These are phyloP conservation scores for Ectemnius lituratus DNA, from an alignment of 2,888 invertebrate genomes.

Conservation along the genomic window DNA sequence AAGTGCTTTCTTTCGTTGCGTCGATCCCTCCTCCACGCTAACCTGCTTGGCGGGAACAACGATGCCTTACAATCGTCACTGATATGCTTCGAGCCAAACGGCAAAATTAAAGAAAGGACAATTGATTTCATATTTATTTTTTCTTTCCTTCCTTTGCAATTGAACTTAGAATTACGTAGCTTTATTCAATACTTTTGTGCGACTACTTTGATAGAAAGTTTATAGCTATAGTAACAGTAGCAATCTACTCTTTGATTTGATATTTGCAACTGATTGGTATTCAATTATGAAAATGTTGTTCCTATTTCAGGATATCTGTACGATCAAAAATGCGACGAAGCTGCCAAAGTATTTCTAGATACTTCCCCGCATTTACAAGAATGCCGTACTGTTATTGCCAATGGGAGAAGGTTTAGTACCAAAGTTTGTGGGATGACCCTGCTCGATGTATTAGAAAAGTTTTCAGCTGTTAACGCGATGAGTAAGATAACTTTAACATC, in stretches of 20 bases:
- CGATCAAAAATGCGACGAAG: constrained; percentile 57
- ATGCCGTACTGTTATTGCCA: constrained; percentile 63
- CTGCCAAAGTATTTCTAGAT: constrained; percentile 67
- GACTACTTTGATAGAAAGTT: no score
- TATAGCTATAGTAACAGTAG: no score
- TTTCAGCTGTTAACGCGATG: constrained; percentile 66
- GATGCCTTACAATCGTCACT: constrained; percentile 2
- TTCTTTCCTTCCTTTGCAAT: no score
- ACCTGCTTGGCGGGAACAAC: constrained; percentile 51
- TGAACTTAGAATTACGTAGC: no score
- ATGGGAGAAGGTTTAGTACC: constrained; percentile 67
- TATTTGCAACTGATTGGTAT: no score
- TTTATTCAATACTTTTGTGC: no score
- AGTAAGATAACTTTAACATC: constrained; percentile 53
- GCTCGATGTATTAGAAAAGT: constrained; percentile 72
- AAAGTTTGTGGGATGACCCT: constrained; percentile 70
- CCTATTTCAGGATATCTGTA: constrained; percentile 73
- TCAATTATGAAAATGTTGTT: not conserved
- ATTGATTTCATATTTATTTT: not conserved
- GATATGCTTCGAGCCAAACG: not conserved
- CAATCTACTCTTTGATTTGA: no score
- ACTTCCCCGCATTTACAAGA: constrained; percentile 67
- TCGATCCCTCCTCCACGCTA: constrained; percentile 22
- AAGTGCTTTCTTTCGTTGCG: constrained; percentile 44
- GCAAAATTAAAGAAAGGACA: not conserved